These are phyloP conservation scores for Polypterus senegalus DNA, from an alignment of 2,113 vertebrate genomes.

Conservation along the genomic window DNA sequence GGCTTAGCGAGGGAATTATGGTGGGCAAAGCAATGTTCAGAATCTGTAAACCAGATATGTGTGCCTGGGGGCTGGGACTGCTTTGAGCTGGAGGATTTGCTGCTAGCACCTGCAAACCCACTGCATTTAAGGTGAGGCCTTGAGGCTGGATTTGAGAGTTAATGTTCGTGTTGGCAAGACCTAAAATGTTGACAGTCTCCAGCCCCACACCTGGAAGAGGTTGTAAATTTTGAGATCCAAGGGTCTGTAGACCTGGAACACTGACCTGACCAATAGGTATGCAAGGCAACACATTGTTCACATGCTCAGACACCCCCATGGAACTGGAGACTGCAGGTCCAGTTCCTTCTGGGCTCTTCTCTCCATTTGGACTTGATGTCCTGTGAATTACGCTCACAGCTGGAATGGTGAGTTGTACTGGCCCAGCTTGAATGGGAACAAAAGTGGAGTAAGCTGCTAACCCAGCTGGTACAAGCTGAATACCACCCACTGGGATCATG, in stretches of 20 bases:
- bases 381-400: constrained; percentile 77
- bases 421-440: constrained; percentile 74
- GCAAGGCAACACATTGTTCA: constrained; percentile 65
- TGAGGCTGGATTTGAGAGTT: constrained; percentile 55
- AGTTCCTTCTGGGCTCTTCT: constrained; percentile 17
- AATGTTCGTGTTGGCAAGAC: constrained; percentile 58
- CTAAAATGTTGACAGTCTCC: constrained; percentile 73
- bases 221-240: constrained; percentile 39
- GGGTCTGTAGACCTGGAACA: constrained; percentile 56
- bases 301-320: constrained; percentile 53
- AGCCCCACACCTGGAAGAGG: constrained; percentile 57
- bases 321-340: constrained; percentile 22
- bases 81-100: constrained; percentile 54
- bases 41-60: constrained; percentile 76
- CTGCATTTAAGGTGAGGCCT: constrained; percentile 69
- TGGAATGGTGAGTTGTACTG: constrained; percentile 82
- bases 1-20: constrained; percentile 70
- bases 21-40: constrained; percentile 80
- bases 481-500: constrained; percentile 77
- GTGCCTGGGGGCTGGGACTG: constrained; percentile 50
- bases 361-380: constrained; percentile 35
- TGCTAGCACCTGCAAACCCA: constrained; percentile 79
- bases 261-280: constrained; percentile 74
- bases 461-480: constrained; percentile 78
- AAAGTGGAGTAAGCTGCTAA: constrained; percentile 85